A percentile compares a stretch with the other conserved stretches of the same genome.
phyloP scores from a whole-genome alignment of 2,888 invertebrate genomes.

The Apantesis nais region DNA sequence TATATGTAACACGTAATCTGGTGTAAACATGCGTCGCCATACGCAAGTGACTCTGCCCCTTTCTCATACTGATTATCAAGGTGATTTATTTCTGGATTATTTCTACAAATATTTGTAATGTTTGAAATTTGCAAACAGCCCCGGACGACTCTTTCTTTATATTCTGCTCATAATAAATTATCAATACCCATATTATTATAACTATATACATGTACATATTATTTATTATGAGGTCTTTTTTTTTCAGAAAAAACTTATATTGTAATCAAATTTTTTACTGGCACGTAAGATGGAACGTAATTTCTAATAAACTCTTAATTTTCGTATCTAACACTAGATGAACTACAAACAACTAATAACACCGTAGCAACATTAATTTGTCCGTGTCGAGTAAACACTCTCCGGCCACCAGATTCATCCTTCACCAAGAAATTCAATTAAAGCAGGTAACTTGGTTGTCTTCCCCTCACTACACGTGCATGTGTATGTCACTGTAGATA shows the following conservation, averaged over 20 bases:
- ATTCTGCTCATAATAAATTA: too few relatives aligned
- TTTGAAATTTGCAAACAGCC: too few relatives aligned
- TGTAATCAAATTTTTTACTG: background rate
- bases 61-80: too few relatives aligned
- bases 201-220: too few relatives aligned
- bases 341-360: slow-evolving; percentile 43
- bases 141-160: too few relatives aligned
- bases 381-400: slow-evolving; percentile 60
- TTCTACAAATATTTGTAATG: too few relatives aligned
- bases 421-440: slow-evolving; percentile 72
- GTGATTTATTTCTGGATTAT: too few relatives aligned
- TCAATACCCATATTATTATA: too few relatives aligned
- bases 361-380: slow-evolving; percentile 52
- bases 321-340: slow-evolving; percentile 18
- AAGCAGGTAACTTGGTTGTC: slow-evolving; percentile 61
- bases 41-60: too few relatives aligned
- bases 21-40: too few relatives aligned
- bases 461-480: slow-evolving; percentile 35
- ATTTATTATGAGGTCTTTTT: background rate
- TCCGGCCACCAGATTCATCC: slow-evolving; percentile 54
- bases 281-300: background rate
- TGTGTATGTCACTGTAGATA: background rate
- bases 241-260: background rate
- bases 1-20: too few relatives aligned
- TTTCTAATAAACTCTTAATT: slow-evolving; percentile 27